Evolutionary conservation across 2,113 vertebrate genomes (phyloP), one percentile per base, ranked within the genome.

Genomic region (Xenotilapia longispinis): DNA sequence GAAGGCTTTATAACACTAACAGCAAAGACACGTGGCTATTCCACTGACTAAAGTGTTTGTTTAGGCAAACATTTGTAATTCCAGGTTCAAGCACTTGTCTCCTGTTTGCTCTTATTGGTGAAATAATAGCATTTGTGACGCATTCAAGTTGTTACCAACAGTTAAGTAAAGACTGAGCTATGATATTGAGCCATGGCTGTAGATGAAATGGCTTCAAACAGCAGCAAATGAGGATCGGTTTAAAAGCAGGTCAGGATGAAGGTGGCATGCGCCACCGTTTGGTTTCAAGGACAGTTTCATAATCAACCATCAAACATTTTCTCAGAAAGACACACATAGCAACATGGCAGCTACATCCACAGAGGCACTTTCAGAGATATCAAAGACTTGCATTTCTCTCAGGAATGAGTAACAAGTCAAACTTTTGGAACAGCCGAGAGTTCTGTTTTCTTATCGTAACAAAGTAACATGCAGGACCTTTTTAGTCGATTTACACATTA

Each of bases 51-150:
- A 5, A 78, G 45, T 14, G 53, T 60, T 58, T 45, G 15, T 45
- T 84, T 73, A 31, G 42, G 11, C 21, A 81, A 60, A 63, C 40
- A 65, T 49, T 78, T 31, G 14, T 17, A 49, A 78, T 49, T 78
- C 70, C 42, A 5, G 70, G 26, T 78, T 49, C 70, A 31, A 49
- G 42, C 70, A 47, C 26, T 49, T 2, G 4, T 31, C 70, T 78
- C 15, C 26, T n/a, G 42, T 78, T 78, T 78, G 26, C 6, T 12
- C 42, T 31, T 78, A 78, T 31, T 78, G 4, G 15, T 78, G 23
- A 1, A 78, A 78, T 75, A 75, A 47, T 19, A 28, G 23, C 23
- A 75, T 31, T 75, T 45, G 40, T 49, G 70, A 75, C 2, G 2
- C 15, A 28, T 75, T 78, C 42, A 49, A 49, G 42, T 78, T 78